Conservation (phyloP, 2,797 vertebrate genomes). For the Danio tinwini region DNA sequence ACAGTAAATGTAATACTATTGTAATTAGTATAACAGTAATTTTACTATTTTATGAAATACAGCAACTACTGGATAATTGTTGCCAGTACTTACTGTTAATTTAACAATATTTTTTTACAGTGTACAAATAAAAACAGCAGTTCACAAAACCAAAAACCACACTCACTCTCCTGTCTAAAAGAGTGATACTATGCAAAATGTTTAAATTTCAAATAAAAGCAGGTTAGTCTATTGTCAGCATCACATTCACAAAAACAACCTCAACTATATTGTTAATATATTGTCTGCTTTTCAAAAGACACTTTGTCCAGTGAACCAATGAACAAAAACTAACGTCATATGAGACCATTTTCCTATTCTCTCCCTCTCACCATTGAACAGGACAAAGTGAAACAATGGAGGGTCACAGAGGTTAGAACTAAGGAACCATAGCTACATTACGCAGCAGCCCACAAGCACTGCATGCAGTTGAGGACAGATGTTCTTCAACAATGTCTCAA, state of each 20-base stretch:
- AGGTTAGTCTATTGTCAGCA: conserved; percentile 29
- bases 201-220: conserved; percentile 30
- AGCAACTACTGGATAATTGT: no score
- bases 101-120: no score
- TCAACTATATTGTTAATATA: conserved; percentile 35
- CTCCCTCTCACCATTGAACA: conserved; percentile 46
- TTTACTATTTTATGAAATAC: no score
- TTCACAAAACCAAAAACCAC: not conserved
- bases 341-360: conserved; percentile 57
- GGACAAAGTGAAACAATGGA: conserved; percentile 44
- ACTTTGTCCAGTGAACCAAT: conserved; percentile 53
- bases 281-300: conserved; percentile 54
- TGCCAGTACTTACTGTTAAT: no score
- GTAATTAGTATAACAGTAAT: no score
- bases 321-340: conserved; percentile 57
- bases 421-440: conserved; percentile 29
- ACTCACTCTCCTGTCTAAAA: not conserved
- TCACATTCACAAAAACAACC: conserved; percentile 43
- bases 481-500: conserved; percentile 43
- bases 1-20: no score
- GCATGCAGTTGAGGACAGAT: conserved; percentile 18
- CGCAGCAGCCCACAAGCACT: not conserved
- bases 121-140: no score
- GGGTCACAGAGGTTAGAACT: conserved; percentile 49
- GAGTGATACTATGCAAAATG: not conserved